Conservation (phyloP, 2,888 invertebrate species). For the Loripinus fragilis region DNA sequence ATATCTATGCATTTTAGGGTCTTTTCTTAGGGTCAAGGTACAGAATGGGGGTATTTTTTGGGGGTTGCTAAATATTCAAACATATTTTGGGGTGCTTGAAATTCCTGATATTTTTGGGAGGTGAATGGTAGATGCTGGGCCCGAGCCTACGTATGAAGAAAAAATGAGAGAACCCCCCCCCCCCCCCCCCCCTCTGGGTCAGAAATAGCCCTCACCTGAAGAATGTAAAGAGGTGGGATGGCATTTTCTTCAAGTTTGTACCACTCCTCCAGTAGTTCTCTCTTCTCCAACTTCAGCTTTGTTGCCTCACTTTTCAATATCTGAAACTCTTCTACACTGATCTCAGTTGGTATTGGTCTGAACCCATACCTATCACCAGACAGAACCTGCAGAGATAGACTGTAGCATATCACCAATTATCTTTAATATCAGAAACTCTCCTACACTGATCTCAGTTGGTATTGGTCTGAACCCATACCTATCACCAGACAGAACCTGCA, state of each 20-base stretch:
- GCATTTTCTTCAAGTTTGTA: slow-evolving; percentile 78
- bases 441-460: slow-evolving; percentile 66
- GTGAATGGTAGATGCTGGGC: no score
- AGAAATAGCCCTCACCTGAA: slow-evolving; percentile 75
- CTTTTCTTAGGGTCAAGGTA: no score
- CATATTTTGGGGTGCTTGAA: no score
- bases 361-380: slow-evolving; percentile 81
- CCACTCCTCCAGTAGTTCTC: slow-evolving; percentile 75
- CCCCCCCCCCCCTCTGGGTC: no score
- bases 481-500: slow-evolving; percentile 72
- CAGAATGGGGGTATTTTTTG: no score
- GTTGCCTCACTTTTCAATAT: slow-evolving; percentile 60
- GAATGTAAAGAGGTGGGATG: slow-evolving; percentile 73
- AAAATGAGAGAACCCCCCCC: no score
- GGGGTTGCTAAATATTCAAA: no score
- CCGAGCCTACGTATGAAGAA: no score
- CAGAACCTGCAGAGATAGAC: slow-evolving; percentile 50
- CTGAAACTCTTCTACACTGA: slow-evolving; percentile 71
- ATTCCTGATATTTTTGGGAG: no score
- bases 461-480: slow-evolving; percentile 81
- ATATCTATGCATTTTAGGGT: no score
- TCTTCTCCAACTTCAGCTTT: slow-evolving; percentile 52
- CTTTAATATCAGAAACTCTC: slow-evolving; percentile 70
- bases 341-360: slow-evolving; percentile 74
- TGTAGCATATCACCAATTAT: no score